Conservation (phyloP, 2,797 vertebrate genomes). For the Xenops minutus region DNA sequence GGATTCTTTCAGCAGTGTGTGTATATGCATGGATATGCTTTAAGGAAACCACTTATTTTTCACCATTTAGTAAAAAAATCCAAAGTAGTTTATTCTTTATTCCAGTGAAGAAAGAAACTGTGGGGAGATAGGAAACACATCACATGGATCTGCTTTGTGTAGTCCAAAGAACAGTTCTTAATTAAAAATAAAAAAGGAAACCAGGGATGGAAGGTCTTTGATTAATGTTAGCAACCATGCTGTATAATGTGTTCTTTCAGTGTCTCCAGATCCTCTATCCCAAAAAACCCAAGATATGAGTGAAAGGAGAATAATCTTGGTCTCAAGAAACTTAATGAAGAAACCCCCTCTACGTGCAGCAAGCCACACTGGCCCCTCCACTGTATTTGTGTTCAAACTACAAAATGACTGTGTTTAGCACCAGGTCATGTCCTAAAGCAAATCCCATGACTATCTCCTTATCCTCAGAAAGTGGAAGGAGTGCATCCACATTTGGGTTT, state of each 20-base stretch:
- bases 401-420: not conserved
- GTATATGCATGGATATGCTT: fast-evolving
- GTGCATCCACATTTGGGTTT: not conserved
- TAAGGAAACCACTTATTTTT: not conserved
- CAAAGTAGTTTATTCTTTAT: not conserved
- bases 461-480: not conserved
- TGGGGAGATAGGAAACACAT: conserved; percentile 1
- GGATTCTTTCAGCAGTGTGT: not conserved
- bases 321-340: not conserved
- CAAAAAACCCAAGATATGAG: not conserved
- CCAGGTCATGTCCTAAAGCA: not conserved
- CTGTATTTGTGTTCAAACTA: not conserved
- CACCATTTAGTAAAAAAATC: not conserved
- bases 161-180: not conserved
- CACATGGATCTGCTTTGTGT: conserved; percentile 11
- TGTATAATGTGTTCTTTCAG: not conserved
- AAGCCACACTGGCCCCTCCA: not conserved
- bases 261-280: not conserved
- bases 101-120: conserved; percentile 4
- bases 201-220: not conserved
- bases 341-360: not conserved
- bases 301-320: not conserved
- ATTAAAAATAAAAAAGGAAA: not conserved
- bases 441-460: not conserved
- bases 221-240: not conserved